phyloP scores from a whole-genome alignment of 2,888 invertebrate species.

The Hybos culiciformis region DNA sequence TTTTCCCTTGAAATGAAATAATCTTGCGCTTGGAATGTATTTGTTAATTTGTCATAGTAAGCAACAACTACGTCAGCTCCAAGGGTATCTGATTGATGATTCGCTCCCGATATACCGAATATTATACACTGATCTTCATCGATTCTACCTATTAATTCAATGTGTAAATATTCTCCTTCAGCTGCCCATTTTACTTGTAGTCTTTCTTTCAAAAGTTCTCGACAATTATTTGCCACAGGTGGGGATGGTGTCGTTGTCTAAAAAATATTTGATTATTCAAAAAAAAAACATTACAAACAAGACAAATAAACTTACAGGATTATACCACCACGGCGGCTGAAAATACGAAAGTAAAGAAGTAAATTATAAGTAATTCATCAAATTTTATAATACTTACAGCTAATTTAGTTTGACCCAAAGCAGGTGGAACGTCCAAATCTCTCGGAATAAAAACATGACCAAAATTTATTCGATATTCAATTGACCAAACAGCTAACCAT shows the following conservation, averaged over 20 bases:
- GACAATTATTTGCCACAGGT: conserved; percentile 61
- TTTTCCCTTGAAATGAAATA: conserved; percentile 71
- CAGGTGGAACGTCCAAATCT: conserved; percentile 80
- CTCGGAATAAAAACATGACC: conserved; percentile 80
- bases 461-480: conserved; percentile 79
- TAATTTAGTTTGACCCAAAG: conserved; percentile 78
- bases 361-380: conserved; percentile 15
- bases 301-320: conserved; percentile 60
- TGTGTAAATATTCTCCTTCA: conserved; percentile 58
- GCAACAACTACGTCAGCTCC: conserved; percentile 77
- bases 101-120: conserved; percentile 70
- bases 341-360: conserved; percentile 20
- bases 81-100: conserved; percentile 58
- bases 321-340: conserved; percentile 87
- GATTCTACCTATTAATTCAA: conserved; percentile 65
- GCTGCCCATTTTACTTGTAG: conserved; percentile 81
- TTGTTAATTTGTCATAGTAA: conserved; percentile 46
- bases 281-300: neutral
- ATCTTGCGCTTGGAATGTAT: conserved; percentile 61
- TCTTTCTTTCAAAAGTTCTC: conserved; percentile 66
- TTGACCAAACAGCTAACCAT: conserved; percentile 86
- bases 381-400: conserved; percentile 48
- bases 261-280: conserved; percentile 21
- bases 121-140: conserved; percentile 77
- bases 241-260: conserved; percentile 68